Evolutionary conservation across 64 coral and sea anemone genomes (phyloP).

Genomic region (Actinia equina): DNA sequence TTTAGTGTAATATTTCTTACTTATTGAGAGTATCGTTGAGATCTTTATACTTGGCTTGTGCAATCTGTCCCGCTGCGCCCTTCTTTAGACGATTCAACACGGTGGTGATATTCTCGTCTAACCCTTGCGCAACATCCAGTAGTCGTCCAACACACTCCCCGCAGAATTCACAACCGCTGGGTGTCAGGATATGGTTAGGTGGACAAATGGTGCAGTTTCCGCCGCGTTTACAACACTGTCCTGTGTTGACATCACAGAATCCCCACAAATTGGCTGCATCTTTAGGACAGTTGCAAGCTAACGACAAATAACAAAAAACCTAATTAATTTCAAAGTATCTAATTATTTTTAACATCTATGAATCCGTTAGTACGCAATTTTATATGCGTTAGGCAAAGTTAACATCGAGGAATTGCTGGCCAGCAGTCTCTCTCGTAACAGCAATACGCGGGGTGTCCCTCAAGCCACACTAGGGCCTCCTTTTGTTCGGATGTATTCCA

Average conservation of each 20-base stretch:
- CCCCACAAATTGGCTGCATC: slow-evolving; percentile 67
- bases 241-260: slow-evolving; percentile 87
- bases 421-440: too few relatives aligned
- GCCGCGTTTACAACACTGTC: slow-evolving; percentile 72
- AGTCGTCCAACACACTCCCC: slow-evolving; percentile 84
- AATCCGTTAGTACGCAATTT: too few relatives aligned
- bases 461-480: too few relatives aligned
- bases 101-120: slow-evolving; percentile 61
- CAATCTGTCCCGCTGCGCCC: slow-evolving; percentile 52
- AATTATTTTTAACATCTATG: too few relatives aligned
- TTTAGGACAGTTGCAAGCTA: slow-evolving; percentile 70
- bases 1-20: neutral
- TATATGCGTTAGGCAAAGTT: too few relatives aligned
- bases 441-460: too few relatives aligned
- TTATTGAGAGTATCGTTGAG: slow-evolving; percentile 58
- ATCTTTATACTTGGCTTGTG: slow-evolving; percentile 27
- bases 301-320: neutral
- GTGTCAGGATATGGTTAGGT: slow-evolving; percentile 55
- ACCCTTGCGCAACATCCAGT: slow-evolving; percentile 37
- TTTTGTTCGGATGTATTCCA: too few relatives aligned
- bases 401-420: too few relatives aligned
- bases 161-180: slow-evolving; percentile 82
- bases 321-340: too few relatives aligned
- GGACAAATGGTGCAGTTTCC: slow-evolving; percentile 94
- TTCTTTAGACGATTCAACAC: slow-evolving; percentile 50